Conservation (phyloP, 1,140 invertebrate species). For the Drosophila parabipectinata region DNA sequence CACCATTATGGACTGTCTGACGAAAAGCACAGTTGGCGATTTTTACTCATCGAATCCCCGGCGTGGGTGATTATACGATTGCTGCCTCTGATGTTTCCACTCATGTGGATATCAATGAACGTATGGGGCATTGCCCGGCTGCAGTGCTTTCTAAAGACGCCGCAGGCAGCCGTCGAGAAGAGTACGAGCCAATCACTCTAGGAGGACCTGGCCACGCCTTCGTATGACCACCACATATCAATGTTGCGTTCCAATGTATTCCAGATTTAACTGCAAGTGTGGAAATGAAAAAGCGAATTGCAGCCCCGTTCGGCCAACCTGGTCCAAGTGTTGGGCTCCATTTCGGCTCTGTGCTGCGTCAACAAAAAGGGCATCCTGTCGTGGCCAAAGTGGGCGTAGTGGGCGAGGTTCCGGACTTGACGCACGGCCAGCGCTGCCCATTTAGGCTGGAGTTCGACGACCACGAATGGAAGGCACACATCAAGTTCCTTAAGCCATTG, state of each 20-base stretch:
- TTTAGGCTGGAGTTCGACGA: constrained; percentile 98
- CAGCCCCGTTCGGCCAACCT: constrained; percentile 93
- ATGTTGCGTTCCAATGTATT: constrained; percentile 84
- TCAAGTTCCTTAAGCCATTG: constrained; percentile 95
- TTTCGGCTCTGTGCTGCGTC: constrained; percentile 97
- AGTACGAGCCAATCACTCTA: constrained; percentile 83
- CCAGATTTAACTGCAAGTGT: constrained; percentile 84
- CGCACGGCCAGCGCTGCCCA: constrained; percentile 94
- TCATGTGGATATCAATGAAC: constrained; percentile 94
- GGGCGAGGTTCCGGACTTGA: constrained; percentile 90
- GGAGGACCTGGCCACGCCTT: constrained; percentile 86
- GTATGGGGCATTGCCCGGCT: constrained; percentile 92
- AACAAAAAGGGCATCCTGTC: constrained; percentile 98
- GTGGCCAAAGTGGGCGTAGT: constrained; percentile 93
- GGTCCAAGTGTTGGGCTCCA: constrained; percentile 94
- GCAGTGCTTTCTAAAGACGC: constrained; percentile 84
- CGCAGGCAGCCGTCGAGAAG: constrained; percentile 62
- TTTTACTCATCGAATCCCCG: constrained; percentile 91
- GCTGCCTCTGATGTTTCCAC: constrained; percentile 92
- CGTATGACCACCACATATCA: constrained; percentile 71
- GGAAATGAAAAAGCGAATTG: constrained; percentile 88
- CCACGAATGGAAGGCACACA: constrained; percentile 93
- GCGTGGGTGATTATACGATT: constrained; percentile 90
- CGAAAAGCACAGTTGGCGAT: constrained; percentile 86
- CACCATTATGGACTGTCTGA: constrained; percentile 69